These are phyloP conservation scores for Poecilus cupreus DNA, from an alignment of 2,888 invertebrate genomes.

Conservation along the genomic window DNA sequence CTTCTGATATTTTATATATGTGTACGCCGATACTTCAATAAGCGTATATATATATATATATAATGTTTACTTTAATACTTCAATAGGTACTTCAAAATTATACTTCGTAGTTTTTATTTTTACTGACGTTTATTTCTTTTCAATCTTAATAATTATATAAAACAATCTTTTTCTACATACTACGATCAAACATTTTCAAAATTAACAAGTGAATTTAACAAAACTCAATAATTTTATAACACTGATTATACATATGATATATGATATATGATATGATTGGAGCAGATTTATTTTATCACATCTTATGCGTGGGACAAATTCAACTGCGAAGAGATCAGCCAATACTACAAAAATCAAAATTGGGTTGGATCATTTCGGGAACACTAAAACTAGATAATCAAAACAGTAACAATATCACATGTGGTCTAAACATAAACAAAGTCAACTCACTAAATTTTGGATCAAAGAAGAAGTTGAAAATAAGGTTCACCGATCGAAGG, in stretches of 20 bases:
- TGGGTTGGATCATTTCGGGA: background rate
- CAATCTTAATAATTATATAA: too few species aligned
- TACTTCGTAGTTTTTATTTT: too few species aligned
- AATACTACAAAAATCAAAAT: background rate
- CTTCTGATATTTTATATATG: too few species aligned
- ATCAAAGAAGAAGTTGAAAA: slow-evolving; percentile 62
- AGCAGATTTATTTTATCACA: slow-evolving; percentile 60
- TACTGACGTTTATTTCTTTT: too few species aligned
- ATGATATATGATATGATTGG: too few species aligned
- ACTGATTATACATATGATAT: slow-evolving; percentile 58
- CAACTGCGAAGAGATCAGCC: slow-evolving; percentile 6
- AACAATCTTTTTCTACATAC: too few species aligned
- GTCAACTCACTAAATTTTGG: slow-evolving; percentile 45
- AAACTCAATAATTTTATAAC: slow-evolving; percentile 58
- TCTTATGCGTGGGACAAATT: slow-evolving; percentile 60
- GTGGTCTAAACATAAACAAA: background rate
- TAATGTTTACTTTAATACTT: too few species aligned
- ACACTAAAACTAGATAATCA: background rate
- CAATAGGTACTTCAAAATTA: too few species aligned
- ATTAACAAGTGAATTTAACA: slow-evolving; percentile 58
- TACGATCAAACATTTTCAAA: too few species aligned
- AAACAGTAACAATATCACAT: background rate
- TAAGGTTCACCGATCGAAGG: slow-evolving; percentile 59
- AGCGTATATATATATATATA: too few species aligned
- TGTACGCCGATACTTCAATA: too few species aligned